Evolutionary conservation across 92 coral and sea anemone species (phyloP).

Genomic region (Scolanthus callimorphus): DNA sequence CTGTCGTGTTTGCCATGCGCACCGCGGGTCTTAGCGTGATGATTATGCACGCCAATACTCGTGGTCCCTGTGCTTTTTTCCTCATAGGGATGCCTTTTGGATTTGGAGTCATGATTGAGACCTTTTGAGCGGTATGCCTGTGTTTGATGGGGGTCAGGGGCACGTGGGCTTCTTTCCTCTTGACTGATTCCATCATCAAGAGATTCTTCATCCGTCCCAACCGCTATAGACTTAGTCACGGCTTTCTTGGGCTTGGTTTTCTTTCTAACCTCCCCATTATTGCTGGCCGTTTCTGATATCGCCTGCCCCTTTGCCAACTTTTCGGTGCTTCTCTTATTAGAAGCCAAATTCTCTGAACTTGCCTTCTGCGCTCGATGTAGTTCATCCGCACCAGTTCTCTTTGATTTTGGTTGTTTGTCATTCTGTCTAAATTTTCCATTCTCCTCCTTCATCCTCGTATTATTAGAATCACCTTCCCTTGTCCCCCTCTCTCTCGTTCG

Average conservation of each 20-base stretch:
- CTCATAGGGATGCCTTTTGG: not conserved
- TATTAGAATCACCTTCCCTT: not conserved
- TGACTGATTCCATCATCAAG: conserved; percentile 3
- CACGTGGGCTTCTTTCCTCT: conserved; percentile 1
- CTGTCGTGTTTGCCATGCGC: conserved; percentile 58
- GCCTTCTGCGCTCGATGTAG: not conserved
- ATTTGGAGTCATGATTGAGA: not conserved
- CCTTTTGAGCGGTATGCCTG: not conserved
- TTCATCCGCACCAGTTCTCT: not conserved
- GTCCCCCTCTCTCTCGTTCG: conserved; percentile 15
- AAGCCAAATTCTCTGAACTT: not conserved
- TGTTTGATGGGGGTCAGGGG: not conserved
- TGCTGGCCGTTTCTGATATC: conserved; percentile 7
- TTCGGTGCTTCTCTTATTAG: not conserved
- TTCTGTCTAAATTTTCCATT: conserved; percentile 7
- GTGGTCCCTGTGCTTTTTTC: conserved; percentile 24
- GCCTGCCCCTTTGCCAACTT: not conserved
- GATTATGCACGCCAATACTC: conserved; percentile 37
- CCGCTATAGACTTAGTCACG: conserved; percentile 60
- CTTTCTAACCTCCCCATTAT: conserved; percentile 24
- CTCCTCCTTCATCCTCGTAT: conserved; percentile 6
- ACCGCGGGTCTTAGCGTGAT: conserved; percentile 23
- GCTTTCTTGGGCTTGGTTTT: conserved; percentile 47
- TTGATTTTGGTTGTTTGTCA: no score
- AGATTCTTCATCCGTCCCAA: conserved; percentile 10